Evolutionary conservation across 2,797 vertebrate species (phyloP).

Genomic region (Diplodus puntazzo): DNA sequence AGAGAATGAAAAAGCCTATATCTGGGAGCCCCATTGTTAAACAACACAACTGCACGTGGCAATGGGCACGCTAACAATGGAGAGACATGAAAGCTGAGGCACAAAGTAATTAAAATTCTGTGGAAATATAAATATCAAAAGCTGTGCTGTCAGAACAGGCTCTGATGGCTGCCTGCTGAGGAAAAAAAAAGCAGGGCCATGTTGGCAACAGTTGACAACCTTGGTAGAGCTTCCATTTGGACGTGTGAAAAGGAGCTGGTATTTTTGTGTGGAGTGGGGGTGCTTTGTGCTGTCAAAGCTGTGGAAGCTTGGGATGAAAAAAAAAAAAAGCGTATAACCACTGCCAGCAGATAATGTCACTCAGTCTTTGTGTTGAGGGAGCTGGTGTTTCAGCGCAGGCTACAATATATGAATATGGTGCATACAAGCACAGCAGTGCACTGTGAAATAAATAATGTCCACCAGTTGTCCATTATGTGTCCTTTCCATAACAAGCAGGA

Average conservation of each 20-base stretch:
- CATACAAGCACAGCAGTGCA: conserved; percentile 48
- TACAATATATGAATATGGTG: conserved; percentile 66
- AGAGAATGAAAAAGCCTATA: conserved; percentile 49
- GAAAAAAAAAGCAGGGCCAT: conserved; percentile 55
- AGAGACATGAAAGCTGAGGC: conserved; percentile 71
- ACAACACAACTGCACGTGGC: conserved; percentile 53
- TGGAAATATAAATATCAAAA: conserved; percentile 81
- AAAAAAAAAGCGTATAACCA: conserved; percentile 55
- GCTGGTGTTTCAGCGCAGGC: conserved; percentile 52
- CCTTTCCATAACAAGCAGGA: conserved; percentile 34
- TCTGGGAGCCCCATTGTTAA: conserved; percentile 57
- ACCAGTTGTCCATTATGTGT: conserved; percentile 58
- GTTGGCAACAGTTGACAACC: conserved; percentile 80
- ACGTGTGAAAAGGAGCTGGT: conserved; percentile 51
- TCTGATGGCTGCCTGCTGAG: conserved; percentile 66
- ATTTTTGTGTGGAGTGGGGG: conserved; percentile 8
- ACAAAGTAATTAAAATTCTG: conserved; percentile 82
- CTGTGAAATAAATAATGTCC: conserved; percentile 40
- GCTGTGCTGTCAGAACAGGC: conserved; percentile 76
- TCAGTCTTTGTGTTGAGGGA: conserved; percentile 73
- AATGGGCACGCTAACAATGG: conserved; percentile 67
- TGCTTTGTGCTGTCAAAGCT: conserved; percentile 76
- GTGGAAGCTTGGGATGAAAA: conserved; percentile 55
- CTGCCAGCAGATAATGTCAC: conserved; percentile 78
- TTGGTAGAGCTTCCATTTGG: conserved; percentile 69